These are phyloP conservation scores for Chaitophorus viminalis DNA, from an alignment of 2,888 invertebrate species.

Conservation along the genomic window DNA sequence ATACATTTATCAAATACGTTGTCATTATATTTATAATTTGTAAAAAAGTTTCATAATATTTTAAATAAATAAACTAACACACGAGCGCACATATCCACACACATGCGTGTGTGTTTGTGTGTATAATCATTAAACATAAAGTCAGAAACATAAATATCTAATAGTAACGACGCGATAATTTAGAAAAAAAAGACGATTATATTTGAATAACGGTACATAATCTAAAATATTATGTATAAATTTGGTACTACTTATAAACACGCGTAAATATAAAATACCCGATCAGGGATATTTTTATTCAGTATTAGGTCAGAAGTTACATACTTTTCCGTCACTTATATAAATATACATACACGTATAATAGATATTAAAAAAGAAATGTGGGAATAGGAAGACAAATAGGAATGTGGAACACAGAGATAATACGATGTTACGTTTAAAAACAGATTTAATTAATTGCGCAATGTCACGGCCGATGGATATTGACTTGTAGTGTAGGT, in stretches of 20 bases:
- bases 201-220: neutral
- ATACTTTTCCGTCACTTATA: neutral
- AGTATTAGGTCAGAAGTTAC: neutral
- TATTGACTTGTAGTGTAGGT: conserved; percentile 9
- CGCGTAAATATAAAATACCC: neutral
- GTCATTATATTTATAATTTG: neutral
- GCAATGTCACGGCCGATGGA: neutral
- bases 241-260: conserved; percentile 9
- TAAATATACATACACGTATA: conserved; percentile 1
- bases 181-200: conserved; percentile 19
- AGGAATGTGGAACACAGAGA: conserved; percentile 43
- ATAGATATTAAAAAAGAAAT: conserved; percentile 13
- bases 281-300: neutral
- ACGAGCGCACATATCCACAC: neutral
- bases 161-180: conserved; percentile 14
- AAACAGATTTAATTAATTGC: conserved; percentile 22
- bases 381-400: conserved; percentile 48
- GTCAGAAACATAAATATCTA: neutral
- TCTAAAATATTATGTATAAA: conserved; percentile 11
- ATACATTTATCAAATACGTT: conserved; percentile 1
- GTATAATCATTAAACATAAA: conserved; percentile 4
- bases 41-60: neutral
- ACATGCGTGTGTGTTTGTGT: neutral
- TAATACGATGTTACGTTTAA: conserved; percentile 2
- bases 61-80: conserved; percentile 19